phyloP scores from a whole-genome alignment of 2,113 vertebrate genomes.

The Salminus brasiliensis region DNA sequence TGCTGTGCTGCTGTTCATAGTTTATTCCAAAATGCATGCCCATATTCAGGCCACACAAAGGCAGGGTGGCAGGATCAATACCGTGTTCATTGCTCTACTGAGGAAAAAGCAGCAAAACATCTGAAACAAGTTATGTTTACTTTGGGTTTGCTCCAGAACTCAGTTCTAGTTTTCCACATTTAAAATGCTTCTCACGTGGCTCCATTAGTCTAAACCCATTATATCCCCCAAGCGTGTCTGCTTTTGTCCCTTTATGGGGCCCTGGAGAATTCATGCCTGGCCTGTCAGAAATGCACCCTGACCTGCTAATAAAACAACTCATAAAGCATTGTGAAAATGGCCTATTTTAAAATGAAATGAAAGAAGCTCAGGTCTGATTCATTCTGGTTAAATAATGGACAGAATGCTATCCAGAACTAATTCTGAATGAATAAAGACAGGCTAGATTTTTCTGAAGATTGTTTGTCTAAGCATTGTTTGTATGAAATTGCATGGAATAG shows the following conservation, averaged over 20 bases:
- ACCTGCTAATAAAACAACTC: constrained; percentile 52
- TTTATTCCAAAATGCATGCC: too few relatives aligned
- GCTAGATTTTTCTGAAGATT: not conserved
- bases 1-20: too few relatives aligned
- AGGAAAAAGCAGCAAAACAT: not conserved
- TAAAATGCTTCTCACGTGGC: not conserved
- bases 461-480: not conserved
- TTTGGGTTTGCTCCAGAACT: not conserved
- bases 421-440: not conserved
- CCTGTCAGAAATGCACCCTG: not conserved
- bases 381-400: not conserved
- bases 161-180: not conserved
- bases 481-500: too few relatives aligned
- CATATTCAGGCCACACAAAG: too few relatives aligned
- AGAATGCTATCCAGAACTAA: not conserved
- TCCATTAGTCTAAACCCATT: constrained; percentile 3
- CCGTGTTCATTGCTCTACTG: too few relatives aligned
- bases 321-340: constrained; percentile 39
- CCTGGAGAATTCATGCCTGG: constrained; percentile 21
- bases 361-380: not conserved
- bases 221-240: not conserved
- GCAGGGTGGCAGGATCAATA: too few relatives aligned
- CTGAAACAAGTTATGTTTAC: not conserved
- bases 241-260: constrained; percentile 42
- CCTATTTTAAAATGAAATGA: not conserved